Base-by-base conservation (phyloP, 2,888 invertebrate species). In the Plagodis dolabraria region DNA sequence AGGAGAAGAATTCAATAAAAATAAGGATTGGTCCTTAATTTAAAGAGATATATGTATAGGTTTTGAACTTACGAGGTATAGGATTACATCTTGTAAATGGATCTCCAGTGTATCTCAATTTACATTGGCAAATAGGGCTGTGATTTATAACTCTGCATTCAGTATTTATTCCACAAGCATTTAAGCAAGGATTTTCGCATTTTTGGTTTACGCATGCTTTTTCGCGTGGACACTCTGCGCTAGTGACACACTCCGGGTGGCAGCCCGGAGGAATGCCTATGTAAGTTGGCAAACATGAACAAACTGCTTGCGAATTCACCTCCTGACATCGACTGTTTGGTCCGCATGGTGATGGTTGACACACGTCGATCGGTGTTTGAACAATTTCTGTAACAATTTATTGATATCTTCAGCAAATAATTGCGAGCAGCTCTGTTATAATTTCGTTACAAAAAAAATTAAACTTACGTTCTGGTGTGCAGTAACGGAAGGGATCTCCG, bases 121-220 rank as follows among this genome's bases (percentile, higher is more conserved):
- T 93, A 79, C 97, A 97, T 66, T 94, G 94, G 80, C 97, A 97
- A 72, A 96, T 95, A 7, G 97, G 96, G 78, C 95, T 96, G 75
- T 97, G 97, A 81, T 96, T 96, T 54, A 95, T 94, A 9, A 96
- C 96, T 76, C 95, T 94, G 76, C 97, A 97, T 51, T 94, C 93
- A 0, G 96, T 92, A 72, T 95, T 95, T 76, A 90, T 89, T 22
- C 96, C 96, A 81, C 96, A 96, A 22, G 94, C 93, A 71, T 94
- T 94, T 22, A 93, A 86, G 70, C 97, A 97, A 43, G 97, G 97
- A 82, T 97, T 94, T 49, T 91, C 86, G 79, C 97, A 98, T 87
- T 96, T 96, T 68, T 96, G 95, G 74, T 95, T 94, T 8, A 96
- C 87, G 76, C 97, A 97, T 6, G 97, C 96, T 77, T 94, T 94